phyloP scores from a whole-genome alignment of 2,888 invertebrate species.

The Parasteatoda lunata region DNA sequence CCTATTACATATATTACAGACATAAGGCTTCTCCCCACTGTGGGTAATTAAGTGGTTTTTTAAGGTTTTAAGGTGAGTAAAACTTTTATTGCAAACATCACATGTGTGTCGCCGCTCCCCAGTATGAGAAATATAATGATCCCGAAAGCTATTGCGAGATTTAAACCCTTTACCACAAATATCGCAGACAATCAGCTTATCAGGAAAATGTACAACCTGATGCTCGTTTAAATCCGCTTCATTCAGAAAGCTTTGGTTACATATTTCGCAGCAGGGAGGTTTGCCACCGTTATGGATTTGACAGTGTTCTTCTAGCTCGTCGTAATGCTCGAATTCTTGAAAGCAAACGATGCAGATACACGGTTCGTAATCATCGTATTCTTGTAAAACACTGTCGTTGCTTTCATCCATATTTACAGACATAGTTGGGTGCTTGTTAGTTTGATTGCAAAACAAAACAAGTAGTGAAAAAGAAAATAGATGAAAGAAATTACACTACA shows the following conservation, averaged over 20 bases:
- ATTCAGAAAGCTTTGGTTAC: constrained; percentile 58
- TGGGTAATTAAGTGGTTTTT: constrained; percentile 44
- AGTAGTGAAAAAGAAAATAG: background rate
- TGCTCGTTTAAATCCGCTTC: constrained; percentile 55
- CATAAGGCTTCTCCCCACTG: constrained; percentile 57
- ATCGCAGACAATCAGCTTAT: constrained; percentile 53
- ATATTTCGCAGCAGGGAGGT: constrained; percentile 61
- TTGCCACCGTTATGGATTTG: constrained; percentile 58
- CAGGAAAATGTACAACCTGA: constrained; percentile 53
- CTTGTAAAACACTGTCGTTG: constrained; percentile 46
- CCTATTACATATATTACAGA: constrained; percentile 49
- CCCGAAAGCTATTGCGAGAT: constrained; percentile 21
- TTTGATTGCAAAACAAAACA: background rate
- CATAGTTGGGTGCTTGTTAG: constrained; percentile 15
- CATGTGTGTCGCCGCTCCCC: constrained; percentile 48
- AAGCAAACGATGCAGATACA: constrained; percentile 61
- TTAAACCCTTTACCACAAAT: constrained; percentile 52
- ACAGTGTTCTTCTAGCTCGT: constrained; percentile 62
- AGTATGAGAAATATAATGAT: constrained; percentile 49
- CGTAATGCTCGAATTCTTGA: constrained; percentile 58
- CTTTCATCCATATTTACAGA: constrained; percentile 59
- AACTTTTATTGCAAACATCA: constrained; percentile 56
- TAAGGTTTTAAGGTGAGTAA: constrained; percentile 52
- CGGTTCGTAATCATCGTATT: constrained; percentile 59
- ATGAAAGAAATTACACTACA: background rate